Evolutionary conservation across 2,888 invertebrate species (phyloP).

Genomic region (Globia sparganii): DNA sequence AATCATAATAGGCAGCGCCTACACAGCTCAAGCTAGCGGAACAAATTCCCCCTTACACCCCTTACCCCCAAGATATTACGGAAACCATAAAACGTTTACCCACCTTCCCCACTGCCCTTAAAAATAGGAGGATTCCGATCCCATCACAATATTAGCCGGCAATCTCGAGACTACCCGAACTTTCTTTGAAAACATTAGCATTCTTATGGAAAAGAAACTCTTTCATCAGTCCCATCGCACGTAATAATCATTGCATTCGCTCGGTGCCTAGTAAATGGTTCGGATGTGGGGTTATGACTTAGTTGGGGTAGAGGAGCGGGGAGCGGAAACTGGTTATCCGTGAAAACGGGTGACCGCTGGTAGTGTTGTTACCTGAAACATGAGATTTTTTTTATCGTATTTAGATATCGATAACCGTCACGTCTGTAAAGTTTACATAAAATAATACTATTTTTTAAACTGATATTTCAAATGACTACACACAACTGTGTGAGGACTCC

Average conservation of each 20-base stretch:
- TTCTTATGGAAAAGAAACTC: slow-evolving; percentile 62
- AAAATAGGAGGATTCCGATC: slow-evolving; percentile 41
- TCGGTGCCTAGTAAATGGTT: slow-evolving; percentile 53
- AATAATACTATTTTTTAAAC: too few species aligned
- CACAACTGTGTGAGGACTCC: too few species aligned
- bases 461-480: too few species aligned
- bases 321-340: slow-evolving; percentile 9
- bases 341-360: not conserved
- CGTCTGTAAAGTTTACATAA: too few species aligned
- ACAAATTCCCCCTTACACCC: slow-evolving; percentile 25
- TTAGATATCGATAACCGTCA: too few species aligned
- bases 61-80: slow-evolving; percentile 24
- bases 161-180: slow-evolving; percentile 37
- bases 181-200: slow-evolving; percentile 63
- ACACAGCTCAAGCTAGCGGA: slow-evolving; percentile 19
- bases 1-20: slow-evolving; percentile 20
- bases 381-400: too few species aligned
- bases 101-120: slow-evolving; percentile 33
- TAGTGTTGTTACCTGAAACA: too few species aligned
- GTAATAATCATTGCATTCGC: slow-evolving; percentile 69
- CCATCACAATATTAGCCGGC: slow-evolving; percentile 62
- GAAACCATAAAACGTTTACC: slow-evolving; percentile 48
- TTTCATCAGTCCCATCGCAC: slow-evolving; percentile 64
- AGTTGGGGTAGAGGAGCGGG: slow-evolving; percentile 15
- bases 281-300: not conserved